Conservation (phyloP, 2,797 vertebrate species). For the Pseudochaenichthys georgianus region DNA sequence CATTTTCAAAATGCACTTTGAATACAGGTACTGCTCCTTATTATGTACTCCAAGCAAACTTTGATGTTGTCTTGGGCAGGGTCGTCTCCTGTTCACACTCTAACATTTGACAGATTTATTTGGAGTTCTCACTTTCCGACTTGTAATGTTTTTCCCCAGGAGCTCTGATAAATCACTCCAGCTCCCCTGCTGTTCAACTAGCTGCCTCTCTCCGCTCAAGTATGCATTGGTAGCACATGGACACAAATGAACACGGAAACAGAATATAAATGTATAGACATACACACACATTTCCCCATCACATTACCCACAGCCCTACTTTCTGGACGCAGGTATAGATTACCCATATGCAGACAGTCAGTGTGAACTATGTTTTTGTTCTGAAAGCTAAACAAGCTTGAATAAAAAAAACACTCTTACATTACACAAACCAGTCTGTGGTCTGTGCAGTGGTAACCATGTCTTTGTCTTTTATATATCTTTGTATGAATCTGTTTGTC, state of each 20-base stretch:
- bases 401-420: too few relatives aligned
- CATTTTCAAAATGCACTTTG: constrained; percentile 62
- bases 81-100: constrained; percentile 57
- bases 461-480: too few relatives aligned
- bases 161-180: constrained; percentile 62
- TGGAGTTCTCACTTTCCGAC: constrained; percentile 56
- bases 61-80: constrained; percentile 38
- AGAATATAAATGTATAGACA: constrained; percentile 8
- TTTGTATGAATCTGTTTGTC: too few relatives aligned
- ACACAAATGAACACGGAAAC: not conserved
- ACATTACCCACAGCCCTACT: too few relatives aligned
- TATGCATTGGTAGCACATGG: not conserved
- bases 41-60: constrained; percentile 39
- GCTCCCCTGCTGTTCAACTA: constrained; percentile 4
- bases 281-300: not conserved
- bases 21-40: constrained; percentile 39
- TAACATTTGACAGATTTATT: constrained; percentile 72
- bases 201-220: not conserved
- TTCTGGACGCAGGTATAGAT: too few relatives aligned
- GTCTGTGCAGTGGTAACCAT: too few relatives aligned
- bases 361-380: too few relatives aligned
- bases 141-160: constrained; percentile 42
- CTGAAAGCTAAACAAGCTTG: too few relatives aligned
- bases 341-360: not conserved
- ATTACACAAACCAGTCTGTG: too few relatives aligned